Conservation (phyloP, 2,888 invertebrate genomes). For the Nomada ruficornis region DNA sequence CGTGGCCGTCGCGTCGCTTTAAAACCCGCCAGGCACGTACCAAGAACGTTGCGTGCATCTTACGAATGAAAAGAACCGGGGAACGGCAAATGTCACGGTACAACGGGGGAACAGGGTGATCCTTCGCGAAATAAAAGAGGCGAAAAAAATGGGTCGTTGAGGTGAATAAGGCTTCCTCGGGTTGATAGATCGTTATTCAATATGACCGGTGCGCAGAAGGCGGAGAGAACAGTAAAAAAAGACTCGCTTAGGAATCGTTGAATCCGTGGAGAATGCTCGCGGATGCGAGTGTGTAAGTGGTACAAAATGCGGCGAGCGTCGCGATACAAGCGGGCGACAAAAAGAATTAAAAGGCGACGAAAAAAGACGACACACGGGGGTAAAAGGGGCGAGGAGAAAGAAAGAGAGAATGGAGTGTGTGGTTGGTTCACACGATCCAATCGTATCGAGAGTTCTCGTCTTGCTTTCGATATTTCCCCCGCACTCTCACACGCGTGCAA, state of each 20-base stretch:
- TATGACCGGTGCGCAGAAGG: neutral
- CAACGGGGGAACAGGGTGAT: neutral
- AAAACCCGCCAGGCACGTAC: constrained; percentile 43
- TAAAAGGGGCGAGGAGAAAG: neutral
- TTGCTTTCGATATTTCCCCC: constrained; percentile 44
- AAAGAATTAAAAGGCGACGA: constrained; percentile 11
- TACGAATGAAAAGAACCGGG: constrained; percentile 33
- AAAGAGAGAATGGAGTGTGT: constrained; percentile 46
- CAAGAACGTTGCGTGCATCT: constrained; percentile 11
- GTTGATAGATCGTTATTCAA: neutral
- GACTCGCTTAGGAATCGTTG: constrained; percentile 3
- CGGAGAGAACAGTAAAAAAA: neutral
- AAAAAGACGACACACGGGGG: neutral
- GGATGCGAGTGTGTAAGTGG: constrained; percentile 24
- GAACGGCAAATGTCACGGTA: constrained; percentile 34
- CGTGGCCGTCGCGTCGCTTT: constrained; percentile 43
- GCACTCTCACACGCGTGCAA: neutral
- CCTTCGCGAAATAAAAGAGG: neutral
- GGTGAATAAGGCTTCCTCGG: too few species aligned
- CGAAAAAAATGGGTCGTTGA: constrained; percentile 11
- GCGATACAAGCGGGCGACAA: constrained; percentile 19
- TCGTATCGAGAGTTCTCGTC: constrained; percentile 48
- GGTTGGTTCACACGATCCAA: constrained; percentile 59
- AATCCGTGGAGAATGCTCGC: neutral
- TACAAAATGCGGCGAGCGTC: constrained; percentile 44